Evolutionary conservation across 2,797 vertebrate genomes (phyloP), one percentile per base, ranked within the genome.

Genomic region (Protosalanx chinensis): DNA sequence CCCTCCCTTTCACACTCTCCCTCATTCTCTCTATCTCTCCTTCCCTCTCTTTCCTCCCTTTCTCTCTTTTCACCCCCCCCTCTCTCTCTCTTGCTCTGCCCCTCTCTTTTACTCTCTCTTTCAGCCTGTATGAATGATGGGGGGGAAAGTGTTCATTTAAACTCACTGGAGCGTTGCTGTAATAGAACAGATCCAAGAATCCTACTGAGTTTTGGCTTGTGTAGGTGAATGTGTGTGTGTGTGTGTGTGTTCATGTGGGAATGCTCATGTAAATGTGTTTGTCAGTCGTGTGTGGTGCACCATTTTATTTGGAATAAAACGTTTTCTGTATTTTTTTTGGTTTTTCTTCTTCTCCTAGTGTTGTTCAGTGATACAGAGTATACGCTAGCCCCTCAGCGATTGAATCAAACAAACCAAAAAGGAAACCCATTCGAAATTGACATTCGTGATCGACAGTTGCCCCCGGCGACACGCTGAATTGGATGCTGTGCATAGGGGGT

Each of bases 391-490:
- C 84, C 80, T 83, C 77, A 80, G 81, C 75, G 79, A 86, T 86
- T 83, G 83, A 88, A 90, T 88, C 86, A 89, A 89, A 89, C 75
- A 79, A 79, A 61, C 75, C 82, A 80, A 76, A 81, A 72, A 77
- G 67, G 84, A 86, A 76, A 82, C 87, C 81, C 79, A 83, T 84
- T 86, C 87, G 83, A 72, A 88, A 79, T 67, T 63, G 80, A 85
- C 87, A 81, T 77, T 46, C 49, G 32, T 88, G 88, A 90, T 71
- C 89, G 89, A 85, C 89, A 86, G 85, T 77, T 86, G 88, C 88
- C 81, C 77, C 79, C 72, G 85, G 88, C 82, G 35, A 70, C 35
- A 75, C 65, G 65, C 67, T 74, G 61, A 29, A 35, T 6, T 33
- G 13, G 6, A 16, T 35, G 29, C 61, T n/a, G 10, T 35, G 33